Conservation (phyloP, 2,888 invertebrate species). For the Archips crataeganus region DNA sequence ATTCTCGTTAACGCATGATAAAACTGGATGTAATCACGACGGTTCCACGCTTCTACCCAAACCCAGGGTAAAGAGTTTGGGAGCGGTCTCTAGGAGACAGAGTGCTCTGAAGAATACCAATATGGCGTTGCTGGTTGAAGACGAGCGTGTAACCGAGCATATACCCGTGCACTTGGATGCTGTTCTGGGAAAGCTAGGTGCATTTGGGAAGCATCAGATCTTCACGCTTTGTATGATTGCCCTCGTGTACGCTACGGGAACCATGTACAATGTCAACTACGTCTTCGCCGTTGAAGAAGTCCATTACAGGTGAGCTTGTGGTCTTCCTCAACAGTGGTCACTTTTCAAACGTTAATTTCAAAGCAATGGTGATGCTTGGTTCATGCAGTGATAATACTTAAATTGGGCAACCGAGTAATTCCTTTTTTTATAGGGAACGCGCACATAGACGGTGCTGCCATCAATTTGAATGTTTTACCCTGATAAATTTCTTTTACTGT, state of each 20-base stretch:
- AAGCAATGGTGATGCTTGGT: too few relatives aligned
- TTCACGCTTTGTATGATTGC: constrained; percentile 73
- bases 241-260: constrained; percentile 78
- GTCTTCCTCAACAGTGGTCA: neutral
- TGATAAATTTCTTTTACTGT: too few relatives aligned
- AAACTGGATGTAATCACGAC: constrained; percentile 12
- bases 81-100: neutral
- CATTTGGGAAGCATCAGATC: constrained; percentile 80
- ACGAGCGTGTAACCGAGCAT: constrained; percentile 38
- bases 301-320: constrained; percentile 65
- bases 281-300: constrained; percentile 78
- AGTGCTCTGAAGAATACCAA: neutral
- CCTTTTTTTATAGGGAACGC: too few relatives aligned
- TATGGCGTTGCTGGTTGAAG: constrained; percentile 4
- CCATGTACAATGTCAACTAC: constrained; percentile 80
- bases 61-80: constrained; percentile 6
- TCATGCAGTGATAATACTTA: too few relatives aligned
- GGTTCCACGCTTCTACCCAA: constrained; percentile 5
- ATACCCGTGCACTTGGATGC: constrained; percentile 71
- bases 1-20: neutral
- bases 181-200: constrained; percentile 73
- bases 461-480: too few relatives aligned
- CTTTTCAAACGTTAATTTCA: too few relatives aligned
- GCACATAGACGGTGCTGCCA: too few relatives aligned
- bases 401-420: too few relatives aligned